A percentile compares a stretch with the other conserved stretches of the same genome.
phyloP scores from a whole-genome alignment of 2,113 vertebrate species.

The human (Homo sapiens) region DNA sequence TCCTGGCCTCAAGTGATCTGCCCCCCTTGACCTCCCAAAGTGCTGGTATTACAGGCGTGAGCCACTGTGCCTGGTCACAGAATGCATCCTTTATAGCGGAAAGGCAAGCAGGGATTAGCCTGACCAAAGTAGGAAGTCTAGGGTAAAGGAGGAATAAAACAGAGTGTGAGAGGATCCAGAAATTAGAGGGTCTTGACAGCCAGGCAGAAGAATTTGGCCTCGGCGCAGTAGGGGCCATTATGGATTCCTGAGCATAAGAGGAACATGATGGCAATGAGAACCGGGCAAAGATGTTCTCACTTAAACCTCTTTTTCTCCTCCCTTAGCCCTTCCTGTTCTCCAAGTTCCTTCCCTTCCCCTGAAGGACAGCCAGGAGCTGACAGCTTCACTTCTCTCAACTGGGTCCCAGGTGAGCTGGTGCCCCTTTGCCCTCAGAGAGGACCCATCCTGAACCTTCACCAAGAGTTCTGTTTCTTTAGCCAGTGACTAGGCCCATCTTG shows the following conservation, averaged over 20 bases:
- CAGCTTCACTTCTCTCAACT: slow-evolving; percentile 65
- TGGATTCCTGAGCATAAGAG: background rate
- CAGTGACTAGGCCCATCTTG: background rate
- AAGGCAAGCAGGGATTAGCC: background rate
- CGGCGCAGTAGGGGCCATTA: background rate
- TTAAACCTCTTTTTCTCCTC: slow-evolving; percentile 55
- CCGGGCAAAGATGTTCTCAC: slow-evolving; percentile 4
- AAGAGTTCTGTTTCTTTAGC: slow-evolving; percentile 20
- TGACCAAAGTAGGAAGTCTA: background rate
- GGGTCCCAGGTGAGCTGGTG: slow-evolving; percentile 73
- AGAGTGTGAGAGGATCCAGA: background rate
- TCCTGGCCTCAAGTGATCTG: too few relatives aligned
- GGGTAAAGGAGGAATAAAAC: background rate
- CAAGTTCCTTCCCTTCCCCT: slow-evolving; percentile 65
- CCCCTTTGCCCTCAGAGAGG: background rate
- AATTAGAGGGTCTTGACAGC: background rate
- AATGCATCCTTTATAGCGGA: background rate
- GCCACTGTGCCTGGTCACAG: background rate
- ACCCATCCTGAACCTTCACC: background rate
- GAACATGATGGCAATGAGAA: background rate
- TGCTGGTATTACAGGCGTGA: too few relatives aligned
- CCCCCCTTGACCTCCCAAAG: too few relatives aligned
- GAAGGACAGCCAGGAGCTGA: slow-evolving; percentile 74
- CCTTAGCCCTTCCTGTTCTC: slow-evolving; percentile 67
- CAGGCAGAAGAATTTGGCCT: background rate